Conservation (phyloP, 2,797 vertebrate species). For the Sciurus carolinensis region DNA sequence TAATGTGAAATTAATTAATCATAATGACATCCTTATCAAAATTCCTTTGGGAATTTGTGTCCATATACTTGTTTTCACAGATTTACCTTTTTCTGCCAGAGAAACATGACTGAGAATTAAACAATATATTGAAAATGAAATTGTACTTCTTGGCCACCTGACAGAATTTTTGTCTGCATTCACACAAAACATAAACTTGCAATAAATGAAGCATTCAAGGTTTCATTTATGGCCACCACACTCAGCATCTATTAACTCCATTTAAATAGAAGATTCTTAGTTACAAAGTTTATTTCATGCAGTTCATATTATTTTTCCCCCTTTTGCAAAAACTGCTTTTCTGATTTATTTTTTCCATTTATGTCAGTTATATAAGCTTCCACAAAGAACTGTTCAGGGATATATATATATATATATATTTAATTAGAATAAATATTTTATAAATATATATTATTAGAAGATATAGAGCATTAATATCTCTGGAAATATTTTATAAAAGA, state of each 20-base stretch:
- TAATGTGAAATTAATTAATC: not conserved
- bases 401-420: not conserved
- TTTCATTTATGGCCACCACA: not conserved
- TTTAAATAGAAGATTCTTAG: not conserved
- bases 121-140: not conserved
- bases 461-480: not conserved
- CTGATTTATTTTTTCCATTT: not conserved
- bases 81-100: not conserved
- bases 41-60: not conserved
- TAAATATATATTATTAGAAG: not conserved
- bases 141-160: not conserved
- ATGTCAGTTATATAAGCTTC: not conserved
- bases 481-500: not conserved
- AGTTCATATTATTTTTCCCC: not conserved
- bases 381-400: not conserved
- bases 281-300: not conserved
- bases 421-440: no score
- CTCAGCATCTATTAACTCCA: not conserved
- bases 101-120: not conserved
- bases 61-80: not conserved
- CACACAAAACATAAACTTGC: not conserved
- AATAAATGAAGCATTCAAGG: not conserved
- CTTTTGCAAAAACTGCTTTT: not conserved
- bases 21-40: not conserved
- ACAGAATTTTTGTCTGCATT: not conserved